Conservation (phyloP, 2,797 vertebrate genomes). For the Cynopterus sphinx region DNA sequence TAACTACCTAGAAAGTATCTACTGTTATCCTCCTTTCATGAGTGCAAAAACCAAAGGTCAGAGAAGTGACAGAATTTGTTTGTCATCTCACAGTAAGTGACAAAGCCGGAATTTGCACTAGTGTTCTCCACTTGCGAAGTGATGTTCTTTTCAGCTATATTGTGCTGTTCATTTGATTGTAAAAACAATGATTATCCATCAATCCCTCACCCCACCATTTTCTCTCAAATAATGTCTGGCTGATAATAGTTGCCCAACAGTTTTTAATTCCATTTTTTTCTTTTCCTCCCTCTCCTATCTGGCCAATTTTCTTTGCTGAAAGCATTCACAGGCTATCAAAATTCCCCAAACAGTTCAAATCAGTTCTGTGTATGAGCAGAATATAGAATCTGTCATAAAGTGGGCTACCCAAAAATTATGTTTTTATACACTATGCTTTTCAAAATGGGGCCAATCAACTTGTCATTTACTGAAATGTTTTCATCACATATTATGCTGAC, state of each 20-base stretch:
- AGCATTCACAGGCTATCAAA: slow-evolving; percentile 30
- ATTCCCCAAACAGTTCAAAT: slow-evolving; percentile 58
- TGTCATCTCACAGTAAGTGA: neutral
- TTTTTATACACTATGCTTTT: slow-evolving; percentile 73
- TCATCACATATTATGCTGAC: slow-evolving; percentile 64
- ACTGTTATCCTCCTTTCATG: neutral
- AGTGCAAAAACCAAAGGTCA: neutral
- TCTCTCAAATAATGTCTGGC: slow-evolving; percentile 34
- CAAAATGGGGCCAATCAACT: slow-evolving; percentile 75
- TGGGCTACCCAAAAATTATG: slow-evolving; percentile 73
- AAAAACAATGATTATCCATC: slow-evolving; percentile 65
- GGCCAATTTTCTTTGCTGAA: slow-evolving; percentile 48
- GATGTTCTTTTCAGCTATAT: neutral
- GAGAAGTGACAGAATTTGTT: neutral
- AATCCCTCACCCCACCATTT: neutral
- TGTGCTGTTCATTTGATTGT: neutral
- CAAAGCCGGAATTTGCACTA: neutral
- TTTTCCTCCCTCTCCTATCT: slow-evolving; percentile 6
- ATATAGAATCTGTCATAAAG: slow-evolving; percentile 73
- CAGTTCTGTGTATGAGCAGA: slow-evolving; percentile 59
- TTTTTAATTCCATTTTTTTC: slow-evolving; percentile 44
- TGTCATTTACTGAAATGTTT: slow-evolving; percentile 71
- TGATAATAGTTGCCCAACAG: slow-evolving; percentile 50
- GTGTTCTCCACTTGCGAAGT: neutral
- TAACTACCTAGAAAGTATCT: neutral